Evolutionary conservation across 2,797 vertebrate species (phyloP), one percentile per base, ranked within the genome.

Genomic region (Hippocampus kuda): DNA sequence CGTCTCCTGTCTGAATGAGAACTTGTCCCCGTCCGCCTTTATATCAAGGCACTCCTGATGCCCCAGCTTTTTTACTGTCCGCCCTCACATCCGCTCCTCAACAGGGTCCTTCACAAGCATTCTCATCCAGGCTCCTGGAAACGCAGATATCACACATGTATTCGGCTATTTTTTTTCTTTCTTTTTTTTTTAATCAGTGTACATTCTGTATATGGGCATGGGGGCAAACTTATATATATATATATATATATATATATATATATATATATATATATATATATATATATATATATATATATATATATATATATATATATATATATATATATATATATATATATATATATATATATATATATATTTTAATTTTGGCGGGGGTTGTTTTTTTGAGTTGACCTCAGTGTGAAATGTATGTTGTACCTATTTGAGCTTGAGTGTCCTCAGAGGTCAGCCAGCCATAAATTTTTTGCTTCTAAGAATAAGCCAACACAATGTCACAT

Each of bases 71-170:
- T 84, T 82, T 76, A 77, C 79, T 77, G 77, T 81, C 84, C 83
- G 78, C 75, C 72, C 78, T 84, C 81, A 86, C 84, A 86, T 86
- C 84, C 72, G 76, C 79, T 81, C 70, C 73, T 79, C 83, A 69
- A 78, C 75, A 72, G 62, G 69, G 74, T 84, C 71, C 76, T 83
- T 80, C 73, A 10, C 30, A 79, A 68, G 65, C 65, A 59, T 75
- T 79, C 73, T 72, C 64, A 69, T 75, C 70, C 60, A 78, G 61
- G 66, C 59, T 79, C 85, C 78, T 85, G 76, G 88, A 88, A 81
- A 89, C 88, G 73, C 76, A 81, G 69, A 71, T 68, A 70, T 79
- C 72, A 24, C 77, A 75, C 65, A 70, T 83, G 77, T 84, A 86
- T 81, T 22, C 72, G 70, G 68, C 49, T 72, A 60, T 57, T 20